Evolutionary conservation across 2,113 vertebrate species (phyloP).

Genomic region (Atlantisia rogersi): DNA sequence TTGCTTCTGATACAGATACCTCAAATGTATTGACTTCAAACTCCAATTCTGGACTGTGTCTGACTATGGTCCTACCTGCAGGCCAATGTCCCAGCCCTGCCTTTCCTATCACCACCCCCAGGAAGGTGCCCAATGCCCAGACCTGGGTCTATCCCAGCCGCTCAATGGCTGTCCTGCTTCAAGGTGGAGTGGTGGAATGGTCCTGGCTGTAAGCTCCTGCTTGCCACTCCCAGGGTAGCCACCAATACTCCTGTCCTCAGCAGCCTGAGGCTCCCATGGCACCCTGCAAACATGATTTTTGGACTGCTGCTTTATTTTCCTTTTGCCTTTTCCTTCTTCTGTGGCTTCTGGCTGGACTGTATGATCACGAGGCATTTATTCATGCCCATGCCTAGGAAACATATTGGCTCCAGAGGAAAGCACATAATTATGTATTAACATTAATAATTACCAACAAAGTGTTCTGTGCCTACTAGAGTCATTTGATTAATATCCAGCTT

Average conservation of each 20-base stretch:
- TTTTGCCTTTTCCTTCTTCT: neutral
- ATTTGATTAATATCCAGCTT: neutral
- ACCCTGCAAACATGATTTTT: neutral
- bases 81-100: fast-evolving
- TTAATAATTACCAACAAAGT: neutral
- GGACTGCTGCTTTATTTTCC: neutral
- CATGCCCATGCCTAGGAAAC: neutral
- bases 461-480: neutral
- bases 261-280: fast-evolving
- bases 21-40: neutral
- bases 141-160: neutral
- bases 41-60: neutral
- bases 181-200: fast-evolving
- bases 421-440: neutral
- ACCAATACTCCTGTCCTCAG: fast-evolving
- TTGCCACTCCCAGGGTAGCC: neutral
- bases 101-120: neutral
- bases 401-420: neutral
- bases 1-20: neutral
- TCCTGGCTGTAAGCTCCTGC: neutral
- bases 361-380: neutral
- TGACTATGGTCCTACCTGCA: neutral
- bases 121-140: fast-evolving
- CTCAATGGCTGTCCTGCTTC: fast-evolving
- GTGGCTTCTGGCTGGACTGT: neutral